These are phyloP conservation scores for Neelides folsomi DNA, from an alignment of 2,888 invertebrate species.

Conservation along the genomic window DNA sequence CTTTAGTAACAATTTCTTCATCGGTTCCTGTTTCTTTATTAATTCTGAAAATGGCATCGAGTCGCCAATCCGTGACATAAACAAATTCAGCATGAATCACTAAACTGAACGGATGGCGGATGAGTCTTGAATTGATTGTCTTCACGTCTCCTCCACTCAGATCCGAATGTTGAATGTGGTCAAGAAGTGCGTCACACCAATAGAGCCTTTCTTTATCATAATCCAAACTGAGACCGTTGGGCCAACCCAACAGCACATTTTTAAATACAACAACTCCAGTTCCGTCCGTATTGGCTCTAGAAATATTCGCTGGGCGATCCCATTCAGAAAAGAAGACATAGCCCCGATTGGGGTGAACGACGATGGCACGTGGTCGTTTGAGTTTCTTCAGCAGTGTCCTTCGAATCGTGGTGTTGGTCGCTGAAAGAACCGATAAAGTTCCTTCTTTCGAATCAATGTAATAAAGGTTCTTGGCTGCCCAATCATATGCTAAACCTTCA, in stretches of 20 bases:
- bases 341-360: constrained; percentile 79
- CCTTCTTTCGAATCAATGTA: constrained; percentile 91
- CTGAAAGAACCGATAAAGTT: constrained; percentile 80
- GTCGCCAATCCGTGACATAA: constrained; percentile 93
- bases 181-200: constrained; percentile 88
- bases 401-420: constrained; percentile 68
- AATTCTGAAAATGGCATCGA: constrained; percentile 82
- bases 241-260: constrained; percentile 89
- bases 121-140: constrained; percentile 72
- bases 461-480: constrained; percentile 88
- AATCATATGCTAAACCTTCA: constrained; percentile 87
- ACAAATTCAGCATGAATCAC: constrained; percentile 76
- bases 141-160: constrained; percentile 80
- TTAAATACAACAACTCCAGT: constrained; percentile 71
- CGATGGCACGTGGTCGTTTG: constrained; percentile 87
- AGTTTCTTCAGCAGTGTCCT: constrained; percentile 72
- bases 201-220: constrained; percentile 74
- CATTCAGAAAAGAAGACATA: constrained; percentile 91
- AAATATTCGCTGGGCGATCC: constrained; percentile 92
- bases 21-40: constrained; percentile 78
- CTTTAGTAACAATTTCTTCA: constrained; percentile 71
- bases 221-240: constrained; percentile 90
- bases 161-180: constrained; percentile 88
- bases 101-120: constrained; percentile 80
- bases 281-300: constrained; percentile 81